Percentiles rank a stretch among this genome's conserved stretches.
Evolutionary conservation across 2,113 vertebrate species (phyloP).

Genomic region (Chitala chitala): DNA sequence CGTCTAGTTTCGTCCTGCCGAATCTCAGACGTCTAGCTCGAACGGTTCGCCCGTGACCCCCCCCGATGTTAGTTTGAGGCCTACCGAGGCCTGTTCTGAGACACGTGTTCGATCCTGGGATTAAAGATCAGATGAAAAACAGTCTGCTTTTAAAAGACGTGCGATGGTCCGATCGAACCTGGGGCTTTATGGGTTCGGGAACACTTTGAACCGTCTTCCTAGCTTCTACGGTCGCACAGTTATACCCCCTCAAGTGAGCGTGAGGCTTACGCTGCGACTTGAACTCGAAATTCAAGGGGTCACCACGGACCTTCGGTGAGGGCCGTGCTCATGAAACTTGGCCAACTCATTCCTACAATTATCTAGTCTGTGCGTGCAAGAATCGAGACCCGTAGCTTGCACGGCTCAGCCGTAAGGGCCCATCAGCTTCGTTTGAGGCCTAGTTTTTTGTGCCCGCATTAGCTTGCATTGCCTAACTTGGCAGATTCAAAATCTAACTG

Average conservation of each 20-base stretch:
- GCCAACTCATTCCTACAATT: background rate
- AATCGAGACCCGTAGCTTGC: background rate
- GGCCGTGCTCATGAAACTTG: too few relatives aligned
- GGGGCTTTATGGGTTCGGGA: background rate
- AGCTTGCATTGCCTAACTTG: too few relatives aligned
- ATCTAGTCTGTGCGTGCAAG: background rate
- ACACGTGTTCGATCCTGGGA: background rate
- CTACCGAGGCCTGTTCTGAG: too few relatives aligned
- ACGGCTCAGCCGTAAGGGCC: background rate
- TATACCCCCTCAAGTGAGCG: background rate
- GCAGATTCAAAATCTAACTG: too few relatives aligned
- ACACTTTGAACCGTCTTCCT: constrained; percentile 7
- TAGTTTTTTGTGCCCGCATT: too few relatives aligned
- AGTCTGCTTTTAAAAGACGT: background rate
- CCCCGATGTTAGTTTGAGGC: background rate
- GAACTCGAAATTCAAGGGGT: background rate
- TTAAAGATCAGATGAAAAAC: constrained; percentile 2
- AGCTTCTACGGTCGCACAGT: background rate
- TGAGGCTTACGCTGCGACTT: background rate
- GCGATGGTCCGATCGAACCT: background rate
- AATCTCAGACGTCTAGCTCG: background rate
- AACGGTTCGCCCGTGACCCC: background rate
- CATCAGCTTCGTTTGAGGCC: background rate
- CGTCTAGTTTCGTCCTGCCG: background rate
- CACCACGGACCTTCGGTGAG: too few relatives aligned